Conservation (phyloP, 2,113 vertebrate genomes). For the Ictalurus furcatus region DNA sequence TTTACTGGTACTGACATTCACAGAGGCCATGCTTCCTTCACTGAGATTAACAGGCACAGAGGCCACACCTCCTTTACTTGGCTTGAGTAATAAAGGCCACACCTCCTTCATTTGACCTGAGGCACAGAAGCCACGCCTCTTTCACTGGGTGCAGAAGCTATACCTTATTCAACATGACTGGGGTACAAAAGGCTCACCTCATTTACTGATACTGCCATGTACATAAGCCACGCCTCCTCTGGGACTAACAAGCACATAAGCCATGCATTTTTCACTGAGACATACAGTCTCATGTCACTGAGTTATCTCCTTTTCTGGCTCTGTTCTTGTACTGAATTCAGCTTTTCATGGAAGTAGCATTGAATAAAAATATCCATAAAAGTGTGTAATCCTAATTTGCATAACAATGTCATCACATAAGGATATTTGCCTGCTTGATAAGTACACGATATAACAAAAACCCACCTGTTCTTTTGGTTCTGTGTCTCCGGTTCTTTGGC, state of each 20-base stretch:
- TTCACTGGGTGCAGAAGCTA: background rate
- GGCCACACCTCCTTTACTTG: background rate
- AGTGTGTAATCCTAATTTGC: background rate
- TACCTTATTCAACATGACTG: background rate
- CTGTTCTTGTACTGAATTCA: background rate
- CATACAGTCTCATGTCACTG: background rate
- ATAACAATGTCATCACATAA: background rate
- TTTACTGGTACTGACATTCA: no score
- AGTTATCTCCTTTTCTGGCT: background rate
- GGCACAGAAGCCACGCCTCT: background rate
- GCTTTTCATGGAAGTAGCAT: background rate
- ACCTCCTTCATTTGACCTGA: background rate
- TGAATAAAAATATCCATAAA: background rate
- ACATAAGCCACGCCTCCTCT: background rate
- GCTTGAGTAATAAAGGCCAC: background rate
- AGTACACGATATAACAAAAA: no score
- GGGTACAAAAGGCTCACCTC: background rate
- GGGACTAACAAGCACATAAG: background rate
- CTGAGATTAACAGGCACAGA: no score
- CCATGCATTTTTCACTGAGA: background rate
- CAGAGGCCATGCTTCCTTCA: no score
- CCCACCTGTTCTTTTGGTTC: background rate
- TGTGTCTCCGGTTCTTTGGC: slow-evolving; percentile 4
- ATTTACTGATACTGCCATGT: background rate
- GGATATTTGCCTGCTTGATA: background rate